Conservation (phyloP, 2,797 vertebrate species). For the Pipistrellus pygmaeus region DNA sequence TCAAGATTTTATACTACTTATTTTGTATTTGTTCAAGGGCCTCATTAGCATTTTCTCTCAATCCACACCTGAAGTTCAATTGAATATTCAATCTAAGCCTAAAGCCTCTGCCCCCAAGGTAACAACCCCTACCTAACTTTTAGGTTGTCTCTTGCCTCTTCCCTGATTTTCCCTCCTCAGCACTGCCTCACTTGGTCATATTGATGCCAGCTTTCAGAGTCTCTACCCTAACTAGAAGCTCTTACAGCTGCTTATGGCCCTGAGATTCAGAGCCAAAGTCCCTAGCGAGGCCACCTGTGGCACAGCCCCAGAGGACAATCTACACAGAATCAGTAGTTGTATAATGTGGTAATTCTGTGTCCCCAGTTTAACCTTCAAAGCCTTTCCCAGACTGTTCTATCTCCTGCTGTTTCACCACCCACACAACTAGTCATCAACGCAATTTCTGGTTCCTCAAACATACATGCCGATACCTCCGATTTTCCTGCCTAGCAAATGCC, state of each 20-base stretch:
- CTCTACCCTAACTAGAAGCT: not conserved
- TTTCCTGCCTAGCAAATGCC: not conserved
- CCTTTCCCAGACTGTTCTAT: not conserved
- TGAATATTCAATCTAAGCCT: slow-evolving; percentile 8
- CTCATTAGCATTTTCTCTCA: not conserved
- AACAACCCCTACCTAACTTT: not conserved
- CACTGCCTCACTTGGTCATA: not conserved
- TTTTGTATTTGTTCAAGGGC: slow-evolving; percentile 39
- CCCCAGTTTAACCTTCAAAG: slow-evolving; percentile 12
- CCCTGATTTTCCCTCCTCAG: not conserved
- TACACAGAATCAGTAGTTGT: not conserved
- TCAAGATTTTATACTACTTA: slow-evolving; percentile 32
- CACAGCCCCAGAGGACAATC: not conserved
- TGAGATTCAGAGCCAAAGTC: slow-evolving; percentile 9
- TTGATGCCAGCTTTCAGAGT: not conserved
- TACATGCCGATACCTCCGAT: not conserved
- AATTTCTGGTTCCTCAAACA: slow-evolving; percentile 29
- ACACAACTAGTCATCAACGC: slow-evolving; percentile 21
- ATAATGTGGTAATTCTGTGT: not conserved
- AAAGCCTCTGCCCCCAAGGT: not conserved
- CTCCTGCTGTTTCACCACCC: not conserved
- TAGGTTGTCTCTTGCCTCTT: not conserved
- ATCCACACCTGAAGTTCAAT: not conserved
- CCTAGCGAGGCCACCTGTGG: not conserved
- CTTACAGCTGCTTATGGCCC: not conserved